phyloP scores from a whole-genome alignment of 1,140 invertebrate genomes.

The Drosophila sturtevanti region DNA sequence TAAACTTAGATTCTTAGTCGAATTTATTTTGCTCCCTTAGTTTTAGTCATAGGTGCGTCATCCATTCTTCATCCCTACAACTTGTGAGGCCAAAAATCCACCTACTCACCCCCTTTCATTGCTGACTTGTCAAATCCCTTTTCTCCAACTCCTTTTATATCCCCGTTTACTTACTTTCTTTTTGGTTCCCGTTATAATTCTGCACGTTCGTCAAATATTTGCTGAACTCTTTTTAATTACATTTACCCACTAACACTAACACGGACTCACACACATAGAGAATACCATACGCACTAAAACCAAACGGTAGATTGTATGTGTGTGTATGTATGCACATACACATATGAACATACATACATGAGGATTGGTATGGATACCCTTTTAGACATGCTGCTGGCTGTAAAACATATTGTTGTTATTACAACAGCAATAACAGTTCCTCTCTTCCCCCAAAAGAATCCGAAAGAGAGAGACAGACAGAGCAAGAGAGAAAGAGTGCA shows the following conservation, averaged over 20 bases:
- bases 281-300: constrained; percentile 14
- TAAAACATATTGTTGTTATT: too few species aligned
- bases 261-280: constrained; percentile 31
- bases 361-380: constrained; percentile 39
- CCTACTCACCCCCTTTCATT: constrained; percentile 44
- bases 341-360: too few species aligned
- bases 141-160: constrained; percentile 20
- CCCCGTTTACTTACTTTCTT: constrained; percentile 5
- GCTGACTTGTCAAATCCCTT: constrained; percentile 17
- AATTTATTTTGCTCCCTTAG: constrained; percentile 16
- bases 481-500: constrained; percentile 4
- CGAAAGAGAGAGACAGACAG: background rate
- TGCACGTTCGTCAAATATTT: constrained; percentile 82
- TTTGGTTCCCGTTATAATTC: constrained; percentile 58
- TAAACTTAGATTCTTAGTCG: constrained; percentile 44
- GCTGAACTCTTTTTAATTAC: constrained; percentile 80
- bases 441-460: background rate
- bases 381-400: constrained; percentile 23
- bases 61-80: constrained; percentile 19
- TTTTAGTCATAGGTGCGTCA: constrained; percentile 58
- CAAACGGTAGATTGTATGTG: constrained; percentile 2
- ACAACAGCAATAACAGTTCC: too few species aligned
- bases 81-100: background rate
- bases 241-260: constrained; percentile 52
- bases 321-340: constrained; percentile 20